Conservation (phyloP, 2,888 invertebrate genomes). For the Orthosia gracilis region DNA sequence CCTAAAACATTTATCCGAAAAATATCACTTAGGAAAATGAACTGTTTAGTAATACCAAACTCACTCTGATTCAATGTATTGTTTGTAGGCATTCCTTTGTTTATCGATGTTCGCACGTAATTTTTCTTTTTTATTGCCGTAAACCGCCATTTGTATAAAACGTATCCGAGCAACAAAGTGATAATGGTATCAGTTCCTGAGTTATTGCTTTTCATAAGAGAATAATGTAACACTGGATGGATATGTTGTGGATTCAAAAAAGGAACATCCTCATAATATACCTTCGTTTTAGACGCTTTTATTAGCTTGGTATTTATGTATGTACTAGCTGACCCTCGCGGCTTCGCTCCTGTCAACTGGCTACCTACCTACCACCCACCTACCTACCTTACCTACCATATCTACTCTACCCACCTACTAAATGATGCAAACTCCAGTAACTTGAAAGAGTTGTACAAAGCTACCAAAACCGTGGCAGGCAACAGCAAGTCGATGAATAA, state of each 20-base stretch:
- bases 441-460: no score
- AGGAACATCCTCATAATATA: neutral
- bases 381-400: no score
- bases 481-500: no score
- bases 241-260: conserved; percentile 15
- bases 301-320: no score
- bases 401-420: no score
- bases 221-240: conserved; percentile 32
- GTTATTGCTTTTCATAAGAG: conserved; percentile 53
- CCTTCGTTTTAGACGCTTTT: neutral
- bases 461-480: no score
- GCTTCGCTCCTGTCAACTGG: no score
- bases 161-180: conserved; percentile 68
- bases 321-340: no score
- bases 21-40: conserved; percentile 35
- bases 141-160: conserved; percentile 71
- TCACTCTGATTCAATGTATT: conserved; percentile 44
- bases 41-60: conserved; percentile 18
- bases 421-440: no score
- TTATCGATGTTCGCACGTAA: conserved; percentile 67
- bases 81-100: conserved; percentile 47
- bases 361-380: no score
- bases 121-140: conserved; percentile 76
- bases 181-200: conserved; percentile 64
- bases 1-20: neutral